Evolutionary conservation across 2,888 invertebrate genomes (phyloP).

Genomic region (Parthenolecanium corni): DNA sequence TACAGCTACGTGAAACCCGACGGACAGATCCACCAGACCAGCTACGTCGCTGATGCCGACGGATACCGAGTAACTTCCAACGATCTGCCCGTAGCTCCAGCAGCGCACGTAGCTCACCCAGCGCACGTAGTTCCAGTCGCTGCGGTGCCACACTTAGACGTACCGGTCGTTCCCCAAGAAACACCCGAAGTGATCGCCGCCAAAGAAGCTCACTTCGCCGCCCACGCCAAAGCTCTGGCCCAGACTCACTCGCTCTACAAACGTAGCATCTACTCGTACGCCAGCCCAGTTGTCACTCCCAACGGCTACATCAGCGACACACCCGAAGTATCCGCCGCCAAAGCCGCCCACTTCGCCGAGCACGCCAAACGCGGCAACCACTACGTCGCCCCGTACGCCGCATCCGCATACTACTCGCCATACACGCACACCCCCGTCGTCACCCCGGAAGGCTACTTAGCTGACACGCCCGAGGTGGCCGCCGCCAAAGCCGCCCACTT

Average conservation of each 20-base stretch:
- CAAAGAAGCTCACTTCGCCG: constrained; percentile 40
- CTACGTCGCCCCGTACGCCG: constrained; percentile 31
- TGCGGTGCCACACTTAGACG: constrained; percentile 31
- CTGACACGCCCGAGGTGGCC: constrained; percentile 32
- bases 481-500: constrained; percentile 33
- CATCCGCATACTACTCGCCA: constrained; percentile 38
- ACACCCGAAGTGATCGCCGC: constrained; percentile 41
- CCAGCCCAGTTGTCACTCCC: constrained; percentile 34
- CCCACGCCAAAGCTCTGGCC: constrained; percentile 35
- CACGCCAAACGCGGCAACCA: constrained; percentile 34
- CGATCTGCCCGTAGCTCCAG: constrained; percentile 38
- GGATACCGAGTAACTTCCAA: constrained; percentile 41
- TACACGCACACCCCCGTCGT: constrained; percentile 31
- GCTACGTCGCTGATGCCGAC: constrained; percentile 41
- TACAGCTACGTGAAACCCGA: constrained; percentile 42
- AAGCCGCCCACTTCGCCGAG: constrained; percentile 40
- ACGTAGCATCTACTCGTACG: constrained; percentile 26
- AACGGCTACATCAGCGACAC: constrained; percentile 40
- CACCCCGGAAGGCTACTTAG: constrained; percentile 31
- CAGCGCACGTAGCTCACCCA: too few species aligned
- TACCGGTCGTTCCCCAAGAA: constrained; percentile 33
- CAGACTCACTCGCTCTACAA: constrained; percentile 11
- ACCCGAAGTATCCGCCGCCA: constrained; percentile 40
- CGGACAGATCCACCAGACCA: constrained; percentile 40
- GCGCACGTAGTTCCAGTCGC: constrained; percentile 21